Percentiles rank a stretch among this genome's conserved stretches.
phyloP scores from a whole-genome alignment of 2,888 invertebrate species.

The Pristionchus maxplancki region DNA sequence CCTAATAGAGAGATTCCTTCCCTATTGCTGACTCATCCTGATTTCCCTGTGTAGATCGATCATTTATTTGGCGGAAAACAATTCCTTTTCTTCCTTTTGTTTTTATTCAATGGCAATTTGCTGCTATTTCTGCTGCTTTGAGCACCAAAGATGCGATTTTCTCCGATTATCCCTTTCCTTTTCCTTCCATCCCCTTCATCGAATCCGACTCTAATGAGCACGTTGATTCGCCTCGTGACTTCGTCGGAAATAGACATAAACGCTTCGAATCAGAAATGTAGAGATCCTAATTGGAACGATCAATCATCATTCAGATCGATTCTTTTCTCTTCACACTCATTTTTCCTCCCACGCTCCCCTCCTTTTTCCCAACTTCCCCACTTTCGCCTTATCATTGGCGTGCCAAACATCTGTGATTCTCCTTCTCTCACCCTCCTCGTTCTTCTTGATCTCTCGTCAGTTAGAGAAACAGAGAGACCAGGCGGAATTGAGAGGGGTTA shows the following conservation, averaged over 20 bases:
- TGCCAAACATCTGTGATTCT: not conserved
- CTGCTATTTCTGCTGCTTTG: not conserved
- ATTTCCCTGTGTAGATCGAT: not conserved
- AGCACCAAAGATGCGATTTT: not conserved
- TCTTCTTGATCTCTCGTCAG: no score
- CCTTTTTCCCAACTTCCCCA: not conserved
- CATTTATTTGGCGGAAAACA: not conserved
- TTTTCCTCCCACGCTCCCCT: not conserved
- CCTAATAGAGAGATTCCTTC: not conserved
- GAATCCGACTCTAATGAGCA: not conserved
- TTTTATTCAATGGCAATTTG: not conserved
- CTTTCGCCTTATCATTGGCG: not conserved
- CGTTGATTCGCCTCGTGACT: not conserved
- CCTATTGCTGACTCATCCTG: not conserved
- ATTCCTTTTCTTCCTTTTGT: not conserved
- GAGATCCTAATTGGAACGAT: not conserved
- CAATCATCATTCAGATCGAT: not conserved
- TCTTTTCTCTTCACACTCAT: not conserved
- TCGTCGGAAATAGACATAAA: not conserved
- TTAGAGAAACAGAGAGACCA: no score
- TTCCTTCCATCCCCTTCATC: not conserved
- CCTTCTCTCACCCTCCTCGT: no score
- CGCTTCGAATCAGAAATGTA: not conserved
- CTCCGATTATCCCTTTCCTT: not conserved
- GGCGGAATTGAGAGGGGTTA: no score